Percentiles rank a stretch among this genome's conserved stretches.
phyloP scores from a whole-genome alignment of 2,797 vertebrate species.

The Fratercula arctica region DNA sequence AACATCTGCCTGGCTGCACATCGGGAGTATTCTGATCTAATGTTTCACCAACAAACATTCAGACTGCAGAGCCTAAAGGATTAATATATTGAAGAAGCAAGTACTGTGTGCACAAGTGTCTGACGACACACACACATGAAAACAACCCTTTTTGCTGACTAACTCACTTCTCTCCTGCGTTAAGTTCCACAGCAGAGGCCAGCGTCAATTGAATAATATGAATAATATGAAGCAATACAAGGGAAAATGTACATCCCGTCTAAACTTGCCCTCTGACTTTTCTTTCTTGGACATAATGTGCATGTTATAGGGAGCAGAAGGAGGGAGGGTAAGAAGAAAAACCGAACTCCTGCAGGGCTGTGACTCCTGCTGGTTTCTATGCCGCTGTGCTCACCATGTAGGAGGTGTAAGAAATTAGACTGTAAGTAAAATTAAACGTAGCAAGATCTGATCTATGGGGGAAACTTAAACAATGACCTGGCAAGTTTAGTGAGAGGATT shows the following conservation, averaged over 20 bases:
- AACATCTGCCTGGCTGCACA: background rate
- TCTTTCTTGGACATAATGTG: background rate
- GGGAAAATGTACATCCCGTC: background rate
- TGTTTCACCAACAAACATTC: background rate
- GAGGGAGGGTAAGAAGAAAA: background rate
- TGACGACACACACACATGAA: background rate
- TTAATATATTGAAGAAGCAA: background rate
- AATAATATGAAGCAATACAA: background rate
- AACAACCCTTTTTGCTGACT: background rate
- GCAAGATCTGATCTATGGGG: background rate
- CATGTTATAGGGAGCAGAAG: background rate
- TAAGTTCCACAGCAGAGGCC: background rate
- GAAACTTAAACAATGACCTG: background rate
- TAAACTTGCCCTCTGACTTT: background rate
- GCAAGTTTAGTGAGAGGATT: background rate
- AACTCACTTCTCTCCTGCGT: background rate
- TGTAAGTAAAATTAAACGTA: slow-evolving; percentile 14
- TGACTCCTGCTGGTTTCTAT: background rate
- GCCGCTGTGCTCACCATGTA: background rate
- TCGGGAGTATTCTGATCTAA: background rate
- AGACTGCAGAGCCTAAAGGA: background rate
- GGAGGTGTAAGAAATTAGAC: background rate
- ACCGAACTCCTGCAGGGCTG: background rate
- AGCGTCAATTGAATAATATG: background rate
- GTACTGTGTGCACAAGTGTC: background rate